phyloP scores from a whole-genome alignment of 1,140 invertebrate species.

The Protaetia brevitarsis region DNA sequence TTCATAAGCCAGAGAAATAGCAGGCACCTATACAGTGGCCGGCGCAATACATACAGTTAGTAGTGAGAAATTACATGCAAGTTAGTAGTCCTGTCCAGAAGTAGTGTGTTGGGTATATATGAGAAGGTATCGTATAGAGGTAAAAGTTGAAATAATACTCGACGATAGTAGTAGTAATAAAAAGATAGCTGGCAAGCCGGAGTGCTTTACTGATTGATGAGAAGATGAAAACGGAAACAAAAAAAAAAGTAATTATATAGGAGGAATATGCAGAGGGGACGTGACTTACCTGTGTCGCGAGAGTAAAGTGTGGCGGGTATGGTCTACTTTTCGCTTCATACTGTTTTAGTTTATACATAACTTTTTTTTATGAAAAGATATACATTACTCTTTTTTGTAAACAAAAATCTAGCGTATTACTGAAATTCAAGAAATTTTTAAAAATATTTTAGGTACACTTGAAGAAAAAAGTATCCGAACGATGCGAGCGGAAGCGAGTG shows the following conservation, averaged over 20 bases:
- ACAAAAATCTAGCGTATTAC: no score
- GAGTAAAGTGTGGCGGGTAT: not conserved
- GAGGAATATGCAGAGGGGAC: not conserved
- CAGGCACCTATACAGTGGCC: constrained; percentile 71
- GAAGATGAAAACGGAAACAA: not conserved
- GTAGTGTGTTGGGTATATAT: constrained; percentile 24
- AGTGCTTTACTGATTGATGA: not conserved
- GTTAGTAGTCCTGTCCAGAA: constrained; percentile 29
- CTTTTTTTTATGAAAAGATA: not conserved
- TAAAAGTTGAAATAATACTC: constrained; percentile 3
- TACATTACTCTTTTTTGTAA: no score
- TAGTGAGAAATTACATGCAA: constrained; percentile 42
- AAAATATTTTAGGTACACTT: no score
- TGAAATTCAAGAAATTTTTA: no score
- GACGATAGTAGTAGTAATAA: not conserved
- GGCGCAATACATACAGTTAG: constrained; percentile 52
- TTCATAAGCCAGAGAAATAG: constrained; percentile 96
- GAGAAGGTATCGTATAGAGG: constrained; percentile 1
- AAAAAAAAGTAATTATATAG: not conserved
- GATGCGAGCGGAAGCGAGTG: no score
- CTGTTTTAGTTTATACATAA: constrained; percentile 13
- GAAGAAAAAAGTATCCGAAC: no score
- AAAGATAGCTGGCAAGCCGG: constrained; percentile 1
- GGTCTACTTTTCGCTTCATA: not conserved
- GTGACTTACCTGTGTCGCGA: not conserved